Evolutionary conservation across 2,113 vertebrate species (phyloP).

Genomic region (Eurypyga helias): DNA sequence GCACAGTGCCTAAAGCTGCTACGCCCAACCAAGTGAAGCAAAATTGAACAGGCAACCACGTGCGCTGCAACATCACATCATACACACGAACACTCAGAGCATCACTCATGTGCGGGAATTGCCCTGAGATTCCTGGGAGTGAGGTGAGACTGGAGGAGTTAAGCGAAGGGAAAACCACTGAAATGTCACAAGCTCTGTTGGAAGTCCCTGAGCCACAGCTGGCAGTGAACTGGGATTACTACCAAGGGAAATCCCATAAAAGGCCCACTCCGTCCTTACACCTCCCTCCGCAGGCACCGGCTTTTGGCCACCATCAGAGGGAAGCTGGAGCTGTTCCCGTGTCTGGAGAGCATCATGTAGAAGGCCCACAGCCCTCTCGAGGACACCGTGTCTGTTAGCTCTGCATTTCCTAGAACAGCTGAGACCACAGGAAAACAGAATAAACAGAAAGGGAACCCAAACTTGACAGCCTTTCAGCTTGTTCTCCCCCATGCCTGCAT

Average conservation of each 20-base stretch:
- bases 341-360: neutral
- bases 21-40: neutral
- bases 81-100: neutral
- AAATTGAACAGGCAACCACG: neutral
- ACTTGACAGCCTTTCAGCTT: neutral
- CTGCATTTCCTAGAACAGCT: neutral
- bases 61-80: neutral
- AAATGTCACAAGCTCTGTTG: neutral
- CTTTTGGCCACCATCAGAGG: neutral
- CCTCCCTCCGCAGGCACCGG: neutral
- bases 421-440: neutral
- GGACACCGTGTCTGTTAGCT: neutral
- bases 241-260: neutral
- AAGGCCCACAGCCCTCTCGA: accelerated
- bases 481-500: neutral
- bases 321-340: neutral
- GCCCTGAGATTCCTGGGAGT: neutral
- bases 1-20: neutral
- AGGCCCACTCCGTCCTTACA: neutral
- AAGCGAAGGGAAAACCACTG: neutral
- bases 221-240: neutral
- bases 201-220: neutral
- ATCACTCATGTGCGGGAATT: neutral
- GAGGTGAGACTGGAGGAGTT: neutral
- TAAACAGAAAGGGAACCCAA: neutral